Conservation (phyloP, 2,888 invertebrate genomes). For the Brenthis hecate region DNA sequence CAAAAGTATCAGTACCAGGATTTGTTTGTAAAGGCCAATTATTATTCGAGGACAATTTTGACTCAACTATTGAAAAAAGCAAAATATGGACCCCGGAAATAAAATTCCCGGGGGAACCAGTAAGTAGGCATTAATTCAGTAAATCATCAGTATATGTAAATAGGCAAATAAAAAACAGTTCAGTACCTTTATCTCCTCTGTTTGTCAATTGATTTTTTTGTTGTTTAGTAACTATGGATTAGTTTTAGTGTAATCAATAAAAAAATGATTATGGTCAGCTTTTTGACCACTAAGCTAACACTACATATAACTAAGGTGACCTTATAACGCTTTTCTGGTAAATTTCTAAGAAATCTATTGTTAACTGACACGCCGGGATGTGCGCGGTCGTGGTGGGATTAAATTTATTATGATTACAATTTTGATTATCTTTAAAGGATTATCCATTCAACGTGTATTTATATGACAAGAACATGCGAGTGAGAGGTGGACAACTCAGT, state of each 20-base stretch:
- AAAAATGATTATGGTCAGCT: too few relatives aligned
- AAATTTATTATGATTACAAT: background rate
- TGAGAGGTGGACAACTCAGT: slow-evolving; percentile 77
- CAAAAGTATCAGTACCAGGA: slow-evolving; percentile 59
- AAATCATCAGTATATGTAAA: background rate
- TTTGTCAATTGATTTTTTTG: too few relatives aligned
- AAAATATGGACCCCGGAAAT: slow-evolving; percentile 82
- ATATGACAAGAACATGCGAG: slow-evolving; percentile 80
- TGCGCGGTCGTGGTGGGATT: too few relatives aligned
- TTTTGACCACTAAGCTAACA: too few relatives aligned
- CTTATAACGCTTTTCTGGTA: too few relatives aligned
- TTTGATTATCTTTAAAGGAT: slow-evolving; percentile 71
- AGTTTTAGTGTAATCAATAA: too few relatives aligned
- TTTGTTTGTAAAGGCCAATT: slow-evolving; percentile 81
- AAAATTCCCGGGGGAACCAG: slow-evolving; percentile 84
- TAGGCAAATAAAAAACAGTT: too few relatives aligned
- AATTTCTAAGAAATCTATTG: too few relatives aligned
- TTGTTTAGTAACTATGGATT: too few relatives aligned
- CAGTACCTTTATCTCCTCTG: too few relatives aligned
- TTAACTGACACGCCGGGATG: too few relatives aligned
- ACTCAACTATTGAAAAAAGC: slow-evolving; percentile 62
- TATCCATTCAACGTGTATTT: slow-evolving; percentile 87
- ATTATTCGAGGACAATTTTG: slow-evolving; percentile 85
- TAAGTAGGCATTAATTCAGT: slow-evolving; percentile 53
- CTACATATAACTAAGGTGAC: too few relatives aligned